A percentile compares a stretch with the other conserved stretches of the same genome.
These are phyloP conservation scores for Hermaeophaga mercurialis DNA, from an alignment of 2,888 invertebrate species.

Conservation along the genomic window DNA sequence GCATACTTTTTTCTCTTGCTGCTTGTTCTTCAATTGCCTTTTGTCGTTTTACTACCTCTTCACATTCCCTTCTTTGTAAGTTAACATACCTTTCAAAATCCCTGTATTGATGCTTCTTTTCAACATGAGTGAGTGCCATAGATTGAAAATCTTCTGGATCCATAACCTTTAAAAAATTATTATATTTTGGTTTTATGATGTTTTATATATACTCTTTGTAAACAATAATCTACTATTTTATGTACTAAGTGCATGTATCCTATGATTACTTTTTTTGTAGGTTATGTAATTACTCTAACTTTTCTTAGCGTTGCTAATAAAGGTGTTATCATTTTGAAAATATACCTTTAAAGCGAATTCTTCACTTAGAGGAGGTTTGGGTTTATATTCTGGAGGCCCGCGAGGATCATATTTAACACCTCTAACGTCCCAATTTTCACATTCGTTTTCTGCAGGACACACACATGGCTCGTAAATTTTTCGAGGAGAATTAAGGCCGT, in stretches of 20 bases:
- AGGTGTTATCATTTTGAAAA: neutral
- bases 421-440: neutral
- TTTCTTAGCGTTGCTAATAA: neutral
- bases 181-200: neutral
- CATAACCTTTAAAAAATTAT: neutral
- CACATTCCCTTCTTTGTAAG: constrained; percentile 45
- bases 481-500: neutral
- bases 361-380: neutral
- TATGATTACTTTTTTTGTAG: neutral
- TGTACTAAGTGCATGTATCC: neutral
- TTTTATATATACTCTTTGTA: neutral
- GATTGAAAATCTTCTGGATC: constrained; percentile 7
- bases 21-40: constrained; percentile 37
- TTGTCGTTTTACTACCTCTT: constrained; percentile 39
- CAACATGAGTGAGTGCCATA: constrained; percentile 36
- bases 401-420: neutral
- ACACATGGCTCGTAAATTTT: neutral
- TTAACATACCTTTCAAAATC: constrained; percentile 49
- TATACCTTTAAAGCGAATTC: neutral
- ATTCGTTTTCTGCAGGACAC: neutral
- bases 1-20: constrained; percentile 38
- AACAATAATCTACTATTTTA: neutral
- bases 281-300: neutral
- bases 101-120: constrained; percentile 46
- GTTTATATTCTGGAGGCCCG: too few species aligned